phyloP scores from a whole-genome alignment of 2,888 invertebrate genomes.

The Erynnis tages region DNA sequence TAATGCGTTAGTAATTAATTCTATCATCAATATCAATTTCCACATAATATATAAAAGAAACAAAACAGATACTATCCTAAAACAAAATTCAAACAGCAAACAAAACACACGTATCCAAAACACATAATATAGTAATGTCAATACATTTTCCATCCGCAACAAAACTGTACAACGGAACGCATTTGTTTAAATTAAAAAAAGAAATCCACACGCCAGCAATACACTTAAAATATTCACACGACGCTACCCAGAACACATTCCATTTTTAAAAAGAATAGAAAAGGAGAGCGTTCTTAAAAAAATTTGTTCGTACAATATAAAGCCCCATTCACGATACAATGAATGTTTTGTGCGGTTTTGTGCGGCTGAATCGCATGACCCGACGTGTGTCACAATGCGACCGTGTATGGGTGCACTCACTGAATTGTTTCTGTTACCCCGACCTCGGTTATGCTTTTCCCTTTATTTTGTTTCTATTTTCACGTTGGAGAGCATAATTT shows the following conservation, averaged over 20 bases:
- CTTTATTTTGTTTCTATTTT: conserved; percentile 49
- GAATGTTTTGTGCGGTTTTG: conserved; percentile 63
- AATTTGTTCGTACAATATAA: conserved; percentile 69
- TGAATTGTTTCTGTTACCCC: conserved; percentile 72
- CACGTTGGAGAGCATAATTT: conserved; percentile 48
- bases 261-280: conserved; percentile 52
- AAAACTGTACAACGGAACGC: conserved; percentile 46
- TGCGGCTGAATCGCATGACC: conserved; percentile 54
- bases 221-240: conserved; percentile 70
- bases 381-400: conserved; percentile 62
- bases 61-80: too few species aligned
- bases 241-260: conserved; percentile 55
- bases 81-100: conserved; percentile 22
- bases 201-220: conserved; percentile 58
- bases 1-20: too few species aligned
- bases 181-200: conserved; percentile 67
- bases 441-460: conserved; percentile 44
- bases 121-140: conserved; percentile 31
- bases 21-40: too few species aligned
- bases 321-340: conserved; percentile 74
- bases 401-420: conserved; percentile 68
- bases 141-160: conserved; percentile 37
- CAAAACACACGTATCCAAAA: conserved; percentile 18
- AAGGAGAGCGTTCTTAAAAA: conserved; percentile 72
- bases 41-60: too few species aligned